Conservation (phyloP, 1,140 invertebrate genomes). For the Magallana ariakensis region DNA sequence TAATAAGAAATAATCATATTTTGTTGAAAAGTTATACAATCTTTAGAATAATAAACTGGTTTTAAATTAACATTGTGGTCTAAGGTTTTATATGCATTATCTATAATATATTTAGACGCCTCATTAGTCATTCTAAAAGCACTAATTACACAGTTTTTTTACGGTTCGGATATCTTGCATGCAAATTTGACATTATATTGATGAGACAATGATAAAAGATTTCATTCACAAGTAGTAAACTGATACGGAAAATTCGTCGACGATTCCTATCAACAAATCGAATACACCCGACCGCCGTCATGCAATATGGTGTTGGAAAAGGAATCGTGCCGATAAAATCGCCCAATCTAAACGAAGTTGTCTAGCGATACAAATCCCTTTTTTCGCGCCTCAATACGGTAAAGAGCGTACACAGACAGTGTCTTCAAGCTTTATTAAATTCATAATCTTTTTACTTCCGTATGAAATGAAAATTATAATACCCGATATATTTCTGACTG, state of each 20-base stretch:
- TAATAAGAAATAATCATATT: conserved; percentile 1
- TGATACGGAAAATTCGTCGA: not conserved
- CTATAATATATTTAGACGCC: not conserved
- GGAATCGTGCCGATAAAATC: not conserved
- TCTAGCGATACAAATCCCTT: not conserved
- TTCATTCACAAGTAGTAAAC: not conserved
- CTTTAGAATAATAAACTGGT: not conserved
- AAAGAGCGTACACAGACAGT: not conserved
- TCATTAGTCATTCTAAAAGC: not conserved
- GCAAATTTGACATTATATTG: conserved; percentile 1
- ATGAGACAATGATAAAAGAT: not conserved
- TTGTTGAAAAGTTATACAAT: conserved; percentile 1
- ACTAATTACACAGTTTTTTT: not conserved
- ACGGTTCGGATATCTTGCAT: not conserved
- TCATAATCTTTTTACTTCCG: not conserved
- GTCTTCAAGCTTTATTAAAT: not conserved
- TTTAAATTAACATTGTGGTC: not conserved
- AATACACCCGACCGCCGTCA: not conserved
- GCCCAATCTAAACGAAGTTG: not conserved
- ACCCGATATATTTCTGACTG: not conserved
- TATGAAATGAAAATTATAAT: not conserved
- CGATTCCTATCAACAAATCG: conserved; percentile 10
- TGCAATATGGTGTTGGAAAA: not conserved
- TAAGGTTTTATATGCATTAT: not conserved
- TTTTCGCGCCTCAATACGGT: not conserved